Base-by-base conservation (phyloP, 2,113 vertebrate genomes). In the Microcebus ravelobensis region DNA sequence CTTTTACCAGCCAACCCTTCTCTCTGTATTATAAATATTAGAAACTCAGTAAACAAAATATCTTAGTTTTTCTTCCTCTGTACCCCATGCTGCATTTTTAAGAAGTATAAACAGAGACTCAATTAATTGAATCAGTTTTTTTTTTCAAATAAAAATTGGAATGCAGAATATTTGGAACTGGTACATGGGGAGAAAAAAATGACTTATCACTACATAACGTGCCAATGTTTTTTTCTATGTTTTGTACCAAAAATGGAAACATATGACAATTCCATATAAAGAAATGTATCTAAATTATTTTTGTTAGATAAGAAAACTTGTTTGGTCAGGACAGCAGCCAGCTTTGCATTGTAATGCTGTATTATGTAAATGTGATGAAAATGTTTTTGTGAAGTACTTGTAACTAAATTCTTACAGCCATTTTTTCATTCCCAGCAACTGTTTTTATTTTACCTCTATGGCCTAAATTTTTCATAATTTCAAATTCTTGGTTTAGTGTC, bases 231-330 rank as follows among this genome's bases (percentile, higher is more conserved):
- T 96, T 99, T 98, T 98, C 96, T 98, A 98, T 96, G 97, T 99
- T 99, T 99, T 99, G 97, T 99, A 99, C 84, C 73, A 98, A 98
- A 96, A 98, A 97, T 96, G 70, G 82, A 98, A 98, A 98, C 91
- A 97, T 93, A 94, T 97, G 98, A 98, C 93, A 96, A 95, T 79
- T 98, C 94, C 80, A 96, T 95, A 98, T 96, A 97, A 93, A 98
- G 94, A 98, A 99, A 97, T 98, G 93, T 98, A 99, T 70, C 98
- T 98, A 98, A 98, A 97, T 98, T 99, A 99, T 99, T 99, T 99
- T 99, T 99, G 97, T 98, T 98, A 98, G 97, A 82, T 97, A 98
- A 98, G 48, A 97, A 96, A 97, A 96, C 52, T 77, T 95, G 88
- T 93, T 92, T 97, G 97, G 97, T 97, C 93, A 93, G 84, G 96